Evolutionary conservation across 2,113 vertebrate genomes (phyloP), one percentile per base, ranked within the genome.

Genomic region (Periophthalmodon schlosseri): DNA sequence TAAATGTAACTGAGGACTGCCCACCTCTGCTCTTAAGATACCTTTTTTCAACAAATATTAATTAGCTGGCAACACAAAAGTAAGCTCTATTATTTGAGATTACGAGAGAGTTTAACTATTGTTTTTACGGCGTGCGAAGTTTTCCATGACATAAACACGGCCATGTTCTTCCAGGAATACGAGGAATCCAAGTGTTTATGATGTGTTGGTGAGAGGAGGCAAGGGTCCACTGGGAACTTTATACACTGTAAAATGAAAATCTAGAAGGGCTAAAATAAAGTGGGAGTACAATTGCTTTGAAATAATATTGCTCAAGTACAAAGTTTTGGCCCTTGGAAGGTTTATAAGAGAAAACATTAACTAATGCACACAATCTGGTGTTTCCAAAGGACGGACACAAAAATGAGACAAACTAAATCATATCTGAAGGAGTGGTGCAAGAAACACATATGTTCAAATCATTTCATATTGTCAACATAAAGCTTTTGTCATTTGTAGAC

Each of bases 101-200:
- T 75, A 52, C 70, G 72, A 74, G 70, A 81, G 75, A 78, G 73
- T 79, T 56, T 78, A 80, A 78, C 70, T 68, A 75, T 75, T 70
- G 71, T 47, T 82, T 77, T 87, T 88, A 90, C 83, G 78, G 87
- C 73, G 73, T 89, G 84, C 83, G 84, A 82, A 87, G 87, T 84
- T 90, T 91, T 90, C 87, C 84, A 81, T 92, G 87, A 92, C 89
- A 87, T 80, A 69, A 86, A 83, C 83, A 70, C 79, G 23, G 82
- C 52, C 52, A 56, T n/a, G 74, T 82, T 72, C 67, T 54, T 50
- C 65, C 36, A 80, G 79, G 79, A 81, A 81, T 63, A 56, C 34
- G 18, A 67, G 72, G 69, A 75, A 82, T 85, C 78, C 77, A 70
- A 60, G 83, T 84, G 82, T 89, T 91, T 86, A 86, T 86, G 71